Percentiles rank a stretch among this genome's conserved stretches.
Evolutionary conservation across 53 echinoderm and acorn worm species (phyloP).

Genomic region (Pentamera pediparva): DNA sequence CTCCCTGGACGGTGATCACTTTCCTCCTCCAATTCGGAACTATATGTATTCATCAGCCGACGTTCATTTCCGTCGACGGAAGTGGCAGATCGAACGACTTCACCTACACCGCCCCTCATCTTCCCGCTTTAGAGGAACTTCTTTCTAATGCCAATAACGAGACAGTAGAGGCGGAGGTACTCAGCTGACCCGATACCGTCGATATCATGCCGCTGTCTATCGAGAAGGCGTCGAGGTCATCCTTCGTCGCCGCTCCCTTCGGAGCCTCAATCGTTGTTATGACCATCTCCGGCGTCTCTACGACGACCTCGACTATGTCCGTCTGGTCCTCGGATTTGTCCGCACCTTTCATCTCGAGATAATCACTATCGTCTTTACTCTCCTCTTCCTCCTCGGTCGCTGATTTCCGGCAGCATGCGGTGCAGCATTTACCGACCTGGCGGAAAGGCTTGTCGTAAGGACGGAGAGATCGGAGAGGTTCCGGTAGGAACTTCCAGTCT

Average conservation of each 20-base stretch:
- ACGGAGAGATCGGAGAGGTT: constrained; percentile 60
- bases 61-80: too few relatives aligned
- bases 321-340: neutral
- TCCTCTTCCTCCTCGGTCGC: neutral
- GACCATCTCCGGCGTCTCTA: too few relatives aligned
- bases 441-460: constrained; percentile 59
- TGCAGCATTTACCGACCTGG: constrained; percentile 25
- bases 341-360: neutral
- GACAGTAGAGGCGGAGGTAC: neutral
- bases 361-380: neutral
- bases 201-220: constrained; percentile 3
- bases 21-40: too few relatives aligned
- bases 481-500: constrained; percentile 70
- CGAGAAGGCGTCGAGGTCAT: neutral
- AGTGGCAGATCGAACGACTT: neutral
- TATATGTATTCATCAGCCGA: too few relatives aligned
- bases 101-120: neutral
- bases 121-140: neutral
- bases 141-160: neutral
- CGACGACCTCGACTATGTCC: neutral
- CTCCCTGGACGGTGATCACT: too few relatives aligned
- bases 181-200: constrained; percentile 19
- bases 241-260: too few relatives aligned
- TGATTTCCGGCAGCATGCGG: neutral
- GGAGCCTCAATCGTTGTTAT: too few relatives aligned